Evolutionary conservation across 2,888 invertebrate genomes (phyloP).

Genomic region (Germaria angustata): DNA sequence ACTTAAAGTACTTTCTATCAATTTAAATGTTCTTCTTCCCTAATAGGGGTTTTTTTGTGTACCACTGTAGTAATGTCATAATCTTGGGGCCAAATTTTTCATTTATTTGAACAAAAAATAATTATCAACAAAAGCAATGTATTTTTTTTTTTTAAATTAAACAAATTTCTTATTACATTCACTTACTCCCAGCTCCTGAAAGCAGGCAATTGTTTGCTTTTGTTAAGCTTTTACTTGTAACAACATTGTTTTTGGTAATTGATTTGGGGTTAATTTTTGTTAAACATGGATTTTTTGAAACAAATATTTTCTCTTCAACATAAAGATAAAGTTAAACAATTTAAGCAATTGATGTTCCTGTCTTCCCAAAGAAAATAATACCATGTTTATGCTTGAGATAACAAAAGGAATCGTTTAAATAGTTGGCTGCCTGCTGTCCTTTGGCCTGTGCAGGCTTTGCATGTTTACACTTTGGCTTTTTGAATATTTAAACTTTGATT

Average conservation of each 20-base stretch:
- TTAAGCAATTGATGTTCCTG: conserved; percentile 54
- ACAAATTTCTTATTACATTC: conserved; percentile 5
- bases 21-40: too few relatives aligned
- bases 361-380: conserved; percentile 26
- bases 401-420: conserved; percentile 37
- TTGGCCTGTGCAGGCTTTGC: conserved; percentile 10
- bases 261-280: conserved; percentile 41
- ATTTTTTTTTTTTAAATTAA: conserved; percentile 41
- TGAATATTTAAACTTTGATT: conserved; percentile 67
- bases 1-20: background rate
- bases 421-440: background rate
- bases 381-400: conserved; percentile 55
- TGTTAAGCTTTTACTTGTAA: conserved; percentile 28
- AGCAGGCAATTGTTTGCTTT: conserved; percentile 33
- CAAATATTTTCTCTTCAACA: conserved; percentile 47
- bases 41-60: background rate
- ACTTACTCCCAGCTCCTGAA: background rate
- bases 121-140: conserved; percentile 32
- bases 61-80: conserved; percentile 33
- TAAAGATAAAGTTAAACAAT: conserved; percentile 53
- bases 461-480: conserved; percentile 66
- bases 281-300: conserved; percentile 2
- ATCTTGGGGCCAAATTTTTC: conserved; percentile 20
- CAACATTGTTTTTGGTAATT: conserved; percentile 16
- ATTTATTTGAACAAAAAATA: conserved; percentile 29